Conservation (phyloP, 2,888 invertebrate species). For the Ichneumoninae sp. region DNA sequence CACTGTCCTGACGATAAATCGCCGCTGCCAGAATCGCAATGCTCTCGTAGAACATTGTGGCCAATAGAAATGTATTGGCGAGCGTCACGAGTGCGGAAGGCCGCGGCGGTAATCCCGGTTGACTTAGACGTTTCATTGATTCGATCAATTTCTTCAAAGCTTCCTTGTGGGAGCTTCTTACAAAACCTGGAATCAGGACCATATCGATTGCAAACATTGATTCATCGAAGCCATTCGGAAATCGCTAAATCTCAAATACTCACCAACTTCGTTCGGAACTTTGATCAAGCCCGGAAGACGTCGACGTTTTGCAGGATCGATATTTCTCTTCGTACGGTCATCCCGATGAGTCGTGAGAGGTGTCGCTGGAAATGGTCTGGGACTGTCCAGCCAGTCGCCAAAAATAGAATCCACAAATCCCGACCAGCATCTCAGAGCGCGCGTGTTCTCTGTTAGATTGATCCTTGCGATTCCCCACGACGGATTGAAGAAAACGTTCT, state of each 20-base stretch:
- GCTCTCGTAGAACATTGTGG: constrained; percentile 73
- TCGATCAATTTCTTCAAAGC: constrained; percentile 66
- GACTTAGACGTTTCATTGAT: constrained; percentile 69
- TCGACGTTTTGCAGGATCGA: neutral
- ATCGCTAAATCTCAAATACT: neutral
- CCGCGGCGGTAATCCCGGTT: constrained; percentile 40
- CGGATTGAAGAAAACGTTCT: constrained; percentile 66
- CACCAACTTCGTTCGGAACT: constrained; percentile 37
- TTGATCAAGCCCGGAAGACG: neutral
- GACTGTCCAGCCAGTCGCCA: neutral
- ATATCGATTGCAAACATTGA: neutral
- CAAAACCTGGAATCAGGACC: constrained; percentile 20
- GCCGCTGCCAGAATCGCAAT: constrained; percentile 58
- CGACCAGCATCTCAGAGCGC: constrained; percentile 45
- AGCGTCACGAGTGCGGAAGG: constrained; percentile 67
- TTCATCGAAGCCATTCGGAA: neutral
- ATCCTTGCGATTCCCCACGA: constrained; percentile 54
- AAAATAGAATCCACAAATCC: constrained; percentile 21
- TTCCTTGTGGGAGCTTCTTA: constrained; percentile 42
- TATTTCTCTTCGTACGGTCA: neutral
- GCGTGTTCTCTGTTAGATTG: constrained; percentile 44
- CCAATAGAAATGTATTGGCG: constrained; percentile 74
- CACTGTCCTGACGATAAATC: constrained; percentile 54
- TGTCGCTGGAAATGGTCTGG: constrained; percentile 2
- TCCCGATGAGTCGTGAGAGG: neutral